A percentile compares a stretch with the other conserved stretches of the same genome.
Evolutionary conservation across 1,140 invertebrate species (phyloP).

Genomic region (Ylistrum balloti): DNA sequence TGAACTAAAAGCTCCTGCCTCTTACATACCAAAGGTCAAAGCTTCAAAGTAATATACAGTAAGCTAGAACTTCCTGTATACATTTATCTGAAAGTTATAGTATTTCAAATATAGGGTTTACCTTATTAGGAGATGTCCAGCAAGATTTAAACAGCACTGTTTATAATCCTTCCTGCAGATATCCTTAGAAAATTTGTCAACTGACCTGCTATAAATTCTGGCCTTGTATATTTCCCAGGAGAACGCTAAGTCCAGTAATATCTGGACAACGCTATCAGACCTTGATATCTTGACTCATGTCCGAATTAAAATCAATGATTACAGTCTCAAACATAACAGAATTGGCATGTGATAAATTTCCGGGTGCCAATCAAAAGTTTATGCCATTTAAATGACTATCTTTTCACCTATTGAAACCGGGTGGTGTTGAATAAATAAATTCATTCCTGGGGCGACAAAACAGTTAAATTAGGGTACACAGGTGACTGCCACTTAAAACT

Average conservation of each 20-base stretch:
- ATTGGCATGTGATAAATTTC: slow-evolving; percentile 34
- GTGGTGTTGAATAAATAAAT: slow-evolving; percentile 16
- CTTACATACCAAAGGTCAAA: too few species aligned
- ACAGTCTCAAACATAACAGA: slow-evolving; percentile 11
- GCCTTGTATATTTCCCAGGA: background rate
- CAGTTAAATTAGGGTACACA: background rate
- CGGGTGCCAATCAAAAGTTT: slow-evolving; percentile 33
- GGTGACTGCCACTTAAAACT: background rate
- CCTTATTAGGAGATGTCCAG: background rate
- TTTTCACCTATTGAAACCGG: background rate
- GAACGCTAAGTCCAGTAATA: slow-evolving; percentile 11
- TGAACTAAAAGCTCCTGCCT: too few species aligned
- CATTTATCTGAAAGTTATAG: background rate
- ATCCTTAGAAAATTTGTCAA: background rate
- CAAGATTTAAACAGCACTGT: background rate
- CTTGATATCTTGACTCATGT: background rate
- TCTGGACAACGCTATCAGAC: slow-evolving; percentile 32
- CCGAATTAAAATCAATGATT: slow-evolving; percentile 39
- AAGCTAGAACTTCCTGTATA: too few species aligned
- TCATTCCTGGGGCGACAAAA: background rate
- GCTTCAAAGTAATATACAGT: too few species aligned
- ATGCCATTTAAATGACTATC: slow-evolving; percentile 35
- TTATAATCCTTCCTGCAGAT: background rate
- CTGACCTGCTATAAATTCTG: background rate
- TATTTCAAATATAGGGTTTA: background rate